Base-by-base conservation (phyloP, 1,140 invertebrate genomes). In the Drosophila neocordata region DNA sequence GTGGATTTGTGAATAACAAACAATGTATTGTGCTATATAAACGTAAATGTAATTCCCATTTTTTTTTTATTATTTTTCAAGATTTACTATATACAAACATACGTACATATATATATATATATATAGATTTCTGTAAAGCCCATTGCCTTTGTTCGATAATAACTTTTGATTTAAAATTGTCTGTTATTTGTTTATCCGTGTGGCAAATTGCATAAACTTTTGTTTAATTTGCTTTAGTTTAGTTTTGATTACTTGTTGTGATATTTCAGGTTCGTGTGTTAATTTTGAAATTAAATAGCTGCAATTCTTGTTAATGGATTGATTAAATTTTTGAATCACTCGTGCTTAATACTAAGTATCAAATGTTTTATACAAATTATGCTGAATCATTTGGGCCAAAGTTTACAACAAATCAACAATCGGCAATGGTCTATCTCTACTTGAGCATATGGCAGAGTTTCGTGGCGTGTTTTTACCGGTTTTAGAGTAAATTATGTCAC, bases 401-500 rank as follows among this genome's bases (percentile, higher is more conserved):
- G 18, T 48, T 48, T 38, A n/a, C 37, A 48, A 48, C 41, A 15
- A 13, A 18, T n/a, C n/a, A 18, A 41, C 1, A 44, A 4, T 38
- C 11, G 13, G 4, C 12, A 38, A 13, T 48, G 15, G 20, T 48
- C 41, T 20, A 52, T 71, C 22, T 38, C 11, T 31, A 18, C 13
- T 63, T 0, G 1, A 64, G 7, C 69, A 73, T 65, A 75, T 75
- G 72, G 63, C 53, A 62, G 57, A n/a, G 15, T 38, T 48, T 48
- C 57, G 64, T 68, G 72, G 44, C 27, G n/a, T 31, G 22, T 37
- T 67, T 27, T 37, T 66, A 52, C 55, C 55, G 57, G 64, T 75
- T 67, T 34, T 51, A 27, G 12, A 13, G 12, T 18, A 65, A 56
- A 75, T 75, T 75, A 75, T 75, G 71, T 68, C 72, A 74, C 8